Evolutionary conservation across 2,113 vertebrate species (phyloP), one percentile per base, ranked within the genome.

Genomic region (Nerophis ophidion): DNA sequence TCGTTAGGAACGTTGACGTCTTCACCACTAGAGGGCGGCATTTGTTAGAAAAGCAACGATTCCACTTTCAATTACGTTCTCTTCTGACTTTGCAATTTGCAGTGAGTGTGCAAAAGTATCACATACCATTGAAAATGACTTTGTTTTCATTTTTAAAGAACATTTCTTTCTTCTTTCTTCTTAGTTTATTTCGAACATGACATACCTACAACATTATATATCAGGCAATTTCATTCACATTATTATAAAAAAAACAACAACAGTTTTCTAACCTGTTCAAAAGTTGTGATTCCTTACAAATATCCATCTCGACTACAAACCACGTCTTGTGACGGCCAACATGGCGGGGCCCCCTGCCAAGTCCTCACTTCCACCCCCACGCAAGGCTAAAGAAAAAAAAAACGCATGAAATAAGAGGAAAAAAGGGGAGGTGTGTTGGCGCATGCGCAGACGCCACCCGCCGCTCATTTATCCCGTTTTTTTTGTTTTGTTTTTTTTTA

Each of bases 401-500:
- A 72, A 60, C 60, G 50, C 59, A 60, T 61, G 69, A 82, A 81
- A 81, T 48, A 48, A 52, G 65, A 74, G 65, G 26, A 3, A 26
- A 26, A 63, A 65, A 80, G 63, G 2, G 70, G 76, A 70, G 73
- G 70, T 74, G 66, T 69, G 70, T 56, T 56, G 16, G 72, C 6
- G 80, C 86, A 74, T 86, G 86, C 84, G 86, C 78, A 85, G 6
- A 36, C 11, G 0, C 1, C 1, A 1, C 48, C 47, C 33, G 57
- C 74, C 72, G 74, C 77, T 81, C 33, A 57, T 66, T 69, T 75
- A 70, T 66, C 50, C 57, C 56, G 11, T 57, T 75, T 83, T 76
- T 66, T 26, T 26, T 26, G 26, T 66, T 26, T 26, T 26, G 26
- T 26, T 26, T 26, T 26, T 26, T 26, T 1, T 26, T 26, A 3